Evolutionary conservation across 2,888 invertebrate species (phyloP).

Genomic region (Lycia hirtaria): DNA sequence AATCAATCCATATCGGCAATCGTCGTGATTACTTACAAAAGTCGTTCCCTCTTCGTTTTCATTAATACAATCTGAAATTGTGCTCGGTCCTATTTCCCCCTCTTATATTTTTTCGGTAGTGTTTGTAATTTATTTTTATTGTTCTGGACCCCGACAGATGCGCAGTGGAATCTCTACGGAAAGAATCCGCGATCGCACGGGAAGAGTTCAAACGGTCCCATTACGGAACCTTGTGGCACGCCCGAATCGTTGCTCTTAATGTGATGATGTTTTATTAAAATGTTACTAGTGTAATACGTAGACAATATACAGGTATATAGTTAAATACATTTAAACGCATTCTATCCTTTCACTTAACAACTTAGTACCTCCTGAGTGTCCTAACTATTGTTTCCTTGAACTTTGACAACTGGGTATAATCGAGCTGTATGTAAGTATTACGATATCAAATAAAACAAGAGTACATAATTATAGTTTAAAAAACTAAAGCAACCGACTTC

Average conservation of each 20-base stretch:
- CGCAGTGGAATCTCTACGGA: conserved; percentile 22
- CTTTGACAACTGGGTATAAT: too few relatives aligned
- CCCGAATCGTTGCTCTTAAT: not conserved
- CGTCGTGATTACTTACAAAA: conserved; percentile 12
- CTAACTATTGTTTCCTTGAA: too few relatives aligned
- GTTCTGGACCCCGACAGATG: conserved; percentile 27
- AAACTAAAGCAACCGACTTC: too few relatives aligned
- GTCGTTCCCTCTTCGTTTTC: conserved; percentile 21
- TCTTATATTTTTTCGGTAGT: conserved; percentile 25
- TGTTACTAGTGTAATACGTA: too few relatives aligned
- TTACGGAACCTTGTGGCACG: conserved; percentile 7
- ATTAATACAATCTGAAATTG: conserved; percentile 26
- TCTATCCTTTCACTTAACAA: too few relatives aligned
- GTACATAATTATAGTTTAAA: too few relatives aligned
- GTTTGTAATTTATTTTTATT: conserved; percentile 34
- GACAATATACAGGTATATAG: too few relatives aligned
- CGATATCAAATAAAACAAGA: too few relatives aligned
- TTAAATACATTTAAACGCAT: too few relatives aligned
- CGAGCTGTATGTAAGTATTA: too few relatives aligned
- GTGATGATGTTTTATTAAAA: not conserved
- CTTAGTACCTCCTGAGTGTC: too few relatives aligned
- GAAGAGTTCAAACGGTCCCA: conserved; percentile 11
- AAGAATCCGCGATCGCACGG: conserved; percentile 15
- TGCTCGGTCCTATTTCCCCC: conserved; percentile 21
- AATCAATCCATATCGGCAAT: conserved; percentile 1